Evolutionary conservation across 2,888 invertebrate species (phyloP).

Genomic region (Sphinx pinastri): DNA sequence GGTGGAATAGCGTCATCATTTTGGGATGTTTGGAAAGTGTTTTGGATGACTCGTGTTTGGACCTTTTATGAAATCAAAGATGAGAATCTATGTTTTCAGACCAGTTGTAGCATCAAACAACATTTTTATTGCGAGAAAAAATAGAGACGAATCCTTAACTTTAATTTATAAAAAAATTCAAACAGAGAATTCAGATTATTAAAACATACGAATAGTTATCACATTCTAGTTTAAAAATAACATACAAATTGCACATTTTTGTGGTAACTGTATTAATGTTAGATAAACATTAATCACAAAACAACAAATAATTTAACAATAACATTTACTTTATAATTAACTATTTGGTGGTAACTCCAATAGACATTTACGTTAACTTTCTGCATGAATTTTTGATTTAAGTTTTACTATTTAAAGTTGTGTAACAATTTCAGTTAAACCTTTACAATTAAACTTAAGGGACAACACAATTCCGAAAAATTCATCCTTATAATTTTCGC

Average conservation of each 20-base stretch:
- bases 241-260: not conserved
- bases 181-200: no score
- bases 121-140: not conserved
- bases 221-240: not conserved
- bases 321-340: conserved; percentile 8
- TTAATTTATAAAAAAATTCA: no score
- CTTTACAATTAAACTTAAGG: not conserved
- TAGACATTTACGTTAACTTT: conserved; percentile 9
- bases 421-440: not conserved
- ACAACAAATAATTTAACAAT: conserved; percentile 5
- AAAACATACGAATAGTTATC: not conserved
- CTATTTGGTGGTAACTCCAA: not conserved
- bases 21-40: no score
- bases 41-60: no score
- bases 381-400: conserved; percentile 6
- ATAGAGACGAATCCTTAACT: no score
- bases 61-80: no score
- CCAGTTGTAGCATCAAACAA: not conserved
- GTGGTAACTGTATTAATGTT: not conserved
- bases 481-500: not conserved
- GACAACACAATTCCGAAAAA: not conserved
- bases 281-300: not conserved
- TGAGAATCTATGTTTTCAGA: no score
- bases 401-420: not conserved
- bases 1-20: not conserved